These are phyloP conservation scores for Xiphophorus maculatus DNA, from an alignment of 2,113 vertebrate species.

Conservation along the genomic window DNA sequence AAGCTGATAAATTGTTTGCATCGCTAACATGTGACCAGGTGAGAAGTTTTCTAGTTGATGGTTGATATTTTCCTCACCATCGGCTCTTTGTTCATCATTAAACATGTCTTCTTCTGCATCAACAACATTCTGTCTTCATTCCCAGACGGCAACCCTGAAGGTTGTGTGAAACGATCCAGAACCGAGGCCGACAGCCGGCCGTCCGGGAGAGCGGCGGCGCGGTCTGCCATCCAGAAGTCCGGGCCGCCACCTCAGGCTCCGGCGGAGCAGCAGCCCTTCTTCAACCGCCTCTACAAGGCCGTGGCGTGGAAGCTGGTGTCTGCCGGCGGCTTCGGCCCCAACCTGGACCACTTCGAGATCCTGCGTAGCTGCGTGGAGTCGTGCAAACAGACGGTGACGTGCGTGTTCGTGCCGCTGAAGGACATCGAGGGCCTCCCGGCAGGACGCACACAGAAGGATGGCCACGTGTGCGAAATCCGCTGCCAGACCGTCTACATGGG, in stretches of 20 bases:
- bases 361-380: conserved; percentile 90
- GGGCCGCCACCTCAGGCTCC: conserved; percentile 77
- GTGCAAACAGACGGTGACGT: conserved; percentile 89
- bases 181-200: conserved; percentile 51
- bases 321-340: conserved; percentile 92
- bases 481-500: conserved; percentile 94
- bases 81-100: conserved; percentile 28
- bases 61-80: neutral
- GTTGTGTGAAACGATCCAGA: conserved; percentile 67
- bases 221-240: conserved; percentile 51
- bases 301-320: conserved; percentile 98
- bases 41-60: no score
- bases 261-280: conserved; percentile 92
- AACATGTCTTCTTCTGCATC: conserved; percentile 6
- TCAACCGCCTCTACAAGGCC: conserved; percentile 96
- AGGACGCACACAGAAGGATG: conserved; percentile 91
- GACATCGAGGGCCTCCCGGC: conserved; percentile 93
- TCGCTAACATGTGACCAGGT: neutral
- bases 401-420: conserved; percentile 92
- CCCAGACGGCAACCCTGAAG: conserved; percentile 64
- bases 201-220: neutral
- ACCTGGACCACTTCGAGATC: conserved; percentile 91
- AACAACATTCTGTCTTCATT: conserved; percentile 20
- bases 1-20: no score
- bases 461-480: conserved; percentile 95